Conservation (phyloP, 2,113 vertebrate genomes). For the Nycticebus coucang region DNA sequence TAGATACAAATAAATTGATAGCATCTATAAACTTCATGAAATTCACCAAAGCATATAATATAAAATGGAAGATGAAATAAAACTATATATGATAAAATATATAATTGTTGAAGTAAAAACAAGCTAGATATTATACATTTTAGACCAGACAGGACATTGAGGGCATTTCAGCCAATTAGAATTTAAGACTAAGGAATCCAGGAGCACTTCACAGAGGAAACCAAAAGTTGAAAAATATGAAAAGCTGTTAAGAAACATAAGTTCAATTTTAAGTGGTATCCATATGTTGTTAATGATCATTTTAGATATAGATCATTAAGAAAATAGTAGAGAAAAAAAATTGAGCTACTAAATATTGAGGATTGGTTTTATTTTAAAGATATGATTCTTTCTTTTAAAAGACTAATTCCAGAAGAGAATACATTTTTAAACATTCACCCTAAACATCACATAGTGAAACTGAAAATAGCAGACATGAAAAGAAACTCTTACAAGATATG, state of each 20-base stretch:
- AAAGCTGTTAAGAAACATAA: not conserved
- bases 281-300: not conserved
- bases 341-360: not conserved
- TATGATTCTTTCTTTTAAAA: not conserved
- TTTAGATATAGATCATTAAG: not conserved
- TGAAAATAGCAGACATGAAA: not conserved
- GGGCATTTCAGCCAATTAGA: not conserved
- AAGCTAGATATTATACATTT: not conserved
- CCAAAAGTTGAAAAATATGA: not conserved
- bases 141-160: not conserved
- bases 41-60: not conserved
- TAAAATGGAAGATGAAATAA: not conserved
- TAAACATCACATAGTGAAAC: not conserved
- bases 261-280: not conserved
- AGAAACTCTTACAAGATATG: not conserved
- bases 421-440: not conserved
- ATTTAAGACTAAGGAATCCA: not conserved
- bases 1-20: not conserved
- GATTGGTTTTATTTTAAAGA: not conserved
- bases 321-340: not conserved
- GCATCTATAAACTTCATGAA: not conserved
- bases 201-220: not conserved
- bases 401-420: not conserved
- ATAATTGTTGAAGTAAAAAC: not conserved
- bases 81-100: not conserved